Base-by-base conservation (phyloP, 2,113 vertebrate genomes). In the Phyllostomus discolor region DNA sequence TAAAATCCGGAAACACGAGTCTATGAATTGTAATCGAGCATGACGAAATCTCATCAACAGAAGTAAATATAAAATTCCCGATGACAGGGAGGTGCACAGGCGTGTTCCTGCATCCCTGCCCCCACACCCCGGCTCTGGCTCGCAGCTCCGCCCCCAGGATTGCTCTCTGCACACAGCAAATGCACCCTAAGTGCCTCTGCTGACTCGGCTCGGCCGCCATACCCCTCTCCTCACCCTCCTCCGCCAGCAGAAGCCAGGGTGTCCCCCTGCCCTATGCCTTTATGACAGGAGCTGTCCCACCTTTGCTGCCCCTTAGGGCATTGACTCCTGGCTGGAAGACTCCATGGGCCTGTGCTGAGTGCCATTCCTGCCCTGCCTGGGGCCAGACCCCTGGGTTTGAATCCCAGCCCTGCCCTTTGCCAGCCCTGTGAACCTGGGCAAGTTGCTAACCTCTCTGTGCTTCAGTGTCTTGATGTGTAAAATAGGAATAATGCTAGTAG, bases 21-120 rank as follows among this genome's bases (percentile, higher is more conserved):
- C 98, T 98, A 98, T 98, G 98, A 98, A 98, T 98, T 96, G 98
- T 98, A 99, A 99, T 98, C 95, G 98, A 98, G 98, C 98, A 98
- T 98, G 98, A 98, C 95, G 0, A 97, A 98, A 98, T 98, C 98
- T 98, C 98, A 99, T 98, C 98, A 98, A 90, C 98, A 98, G 98
- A 98, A 98, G 98, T 98, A 98, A 99, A 99, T 98, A 99, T 97
- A 98, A 98, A 99, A 97, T 93, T 96, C 33, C 76, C n/a, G 91
- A 93, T 95, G 98, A 98, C 89, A 98, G 98, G 97, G 97, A 97
- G 96, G 93, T 20, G 70, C 82, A 94, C 97, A 35, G 85, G 90
- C 88, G 86, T 54, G 62, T 24, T 31, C 67, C 52, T 12, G 31
- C 0, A 2, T 57, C 57, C 75, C 52, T 17, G 7, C 76, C 73